phyloP scores from a whole-genome alignment of 2,797 vertebrate species.

The Helarctos malayanus region DNA sequence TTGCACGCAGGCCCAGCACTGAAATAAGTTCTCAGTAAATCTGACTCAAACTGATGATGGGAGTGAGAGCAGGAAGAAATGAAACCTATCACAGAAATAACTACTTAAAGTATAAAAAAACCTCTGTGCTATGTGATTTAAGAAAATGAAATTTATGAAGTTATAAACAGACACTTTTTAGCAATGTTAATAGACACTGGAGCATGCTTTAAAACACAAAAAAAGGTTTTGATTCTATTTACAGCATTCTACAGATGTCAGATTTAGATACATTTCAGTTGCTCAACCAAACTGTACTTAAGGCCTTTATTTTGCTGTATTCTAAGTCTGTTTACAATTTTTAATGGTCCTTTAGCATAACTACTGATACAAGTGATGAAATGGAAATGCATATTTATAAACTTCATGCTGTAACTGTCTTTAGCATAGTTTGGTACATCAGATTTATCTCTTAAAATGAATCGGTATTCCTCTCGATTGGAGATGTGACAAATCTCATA shows the following conservation, averaged over 20 bases:
- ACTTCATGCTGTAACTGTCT: not conserved
- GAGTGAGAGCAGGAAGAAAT: not conserved
- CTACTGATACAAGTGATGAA: conserved; percentile 29
- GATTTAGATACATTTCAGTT: not conserved
- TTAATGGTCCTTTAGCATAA: conserved; percentile 1
- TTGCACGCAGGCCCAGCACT: not conserved
- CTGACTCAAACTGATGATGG: not conserved
- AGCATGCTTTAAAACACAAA: not conserved
- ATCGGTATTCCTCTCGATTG: conserved; percentile 32
- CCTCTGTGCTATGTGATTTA: not conserved
- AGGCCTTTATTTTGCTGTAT: not conserved
- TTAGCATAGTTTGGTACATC: not conserved
- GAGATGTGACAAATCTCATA: conserved; percentile 22
- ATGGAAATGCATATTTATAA: conserved; percentile 26
- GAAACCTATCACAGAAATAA: not conserved
- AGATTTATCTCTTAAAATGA: conserved; percentile 40
- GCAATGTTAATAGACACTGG: not conserved
- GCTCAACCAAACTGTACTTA: not conserved
- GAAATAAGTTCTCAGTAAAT: not conserved
- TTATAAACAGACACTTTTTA: not conserved
- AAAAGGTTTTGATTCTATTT: not conserved
- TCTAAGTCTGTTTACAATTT: not conserved
- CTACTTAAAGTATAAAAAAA: not conserved
- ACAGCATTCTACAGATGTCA: not conserved
- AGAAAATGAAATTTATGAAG: not conserved